Base-by-base conservation (phyloP, 2,113 vertebrate species). In the Seriola aureovittata region DNA sequence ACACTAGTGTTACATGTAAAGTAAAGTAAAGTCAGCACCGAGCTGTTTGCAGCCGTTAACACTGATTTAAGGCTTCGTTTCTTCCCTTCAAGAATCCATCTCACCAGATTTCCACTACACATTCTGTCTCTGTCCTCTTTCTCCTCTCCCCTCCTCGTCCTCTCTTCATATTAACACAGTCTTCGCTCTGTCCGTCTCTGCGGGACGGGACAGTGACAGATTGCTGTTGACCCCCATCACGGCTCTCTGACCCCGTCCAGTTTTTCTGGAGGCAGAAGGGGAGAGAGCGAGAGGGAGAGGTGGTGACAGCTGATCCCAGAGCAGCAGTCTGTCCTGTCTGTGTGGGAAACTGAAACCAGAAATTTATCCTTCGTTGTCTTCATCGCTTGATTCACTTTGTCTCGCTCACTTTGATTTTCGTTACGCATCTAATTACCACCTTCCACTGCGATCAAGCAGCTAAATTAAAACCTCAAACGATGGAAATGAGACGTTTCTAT, bases 181-280 rank as follows among this genome's bases (percentile, higher is more conserved):
- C n/a, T 29, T 62, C 0, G 9, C 25, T 25, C 46, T 34, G 79
- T 75, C 38, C 11, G 44, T 76, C 48, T 76, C 73, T n/a, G 48
- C 32, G 10, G 25, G 55, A 25, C 29, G 21, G 74, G 68, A 77
- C 78, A 71, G 32, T 87, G 82, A 85, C 80, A 80, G 68, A 89
- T 88, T 85, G 85, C 89, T 77, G 59, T 69, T 87, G 82, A 91
- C 84, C 88, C 50, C 82, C 78, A 85, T 93, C 85, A 73, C 66
- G 69, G 76, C 71, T 68, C 78, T 59, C 52, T 80, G 81, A 87
- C 89, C 84, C 81, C 46, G 17, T 65, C 58, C 25, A 25, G 29
- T 70, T 59, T 74, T 40, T 57, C 50, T 46, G 36, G 42, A 38
- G 63, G 57, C 64, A 48, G 46, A 54, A 5, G 10, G 12, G 34